Evolutionary conservation across 2,113 vertebrate species (phyloP), one percentile per base, ranked within the genome.

Genomic region (Struthidea cinerea): DNA sequence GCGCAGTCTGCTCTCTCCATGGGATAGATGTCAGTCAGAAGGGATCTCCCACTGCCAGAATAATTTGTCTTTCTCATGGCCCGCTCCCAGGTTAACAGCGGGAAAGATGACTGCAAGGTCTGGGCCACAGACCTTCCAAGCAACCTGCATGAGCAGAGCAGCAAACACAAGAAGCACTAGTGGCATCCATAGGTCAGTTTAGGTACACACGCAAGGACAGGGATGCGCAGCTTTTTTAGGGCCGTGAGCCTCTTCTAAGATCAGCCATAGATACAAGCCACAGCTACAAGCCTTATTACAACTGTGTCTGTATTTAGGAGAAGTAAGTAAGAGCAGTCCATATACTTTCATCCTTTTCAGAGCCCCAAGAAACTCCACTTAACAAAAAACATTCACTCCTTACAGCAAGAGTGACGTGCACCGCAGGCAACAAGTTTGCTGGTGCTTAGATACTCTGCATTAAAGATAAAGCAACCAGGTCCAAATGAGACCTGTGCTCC

Each of bases 61-160:
- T 82, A 28, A 91, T 95, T 93, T 91, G 39, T 93, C 93, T 93
- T 94, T 63, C 70, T 74, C 56, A 28, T 82, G 60, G 64, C 69
- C 35, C 0, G 0, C 78, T 93, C 47, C 81, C 90, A 96, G 77
- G 35, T 60, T 89, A 82, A 79, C 94, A 96, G 70, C 15, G 0
- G 61, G 87, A 87, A 79, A 90, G 81, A 85, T 16, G 61, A 65
- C n/a, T 26, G 47, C 47, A 44, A 52, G 47, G 73, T 39, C 73
- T 47, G 63, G 71, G n/a, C 83, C 55, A 55, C 71, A 86, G 59
- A 60, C 42, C 64, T 74, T 77, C 42, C 64, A 81, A 50, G 68
- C 37, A 84, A 86, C 24, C 46, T 73, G 33, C 13, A 69, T 1
- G 10, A 84, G 68, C 39, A 70, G 50, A 80, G 27, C 1, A 1